These are phyloP conservation scores for Macrophya annulata DNA, from an alignment of 2,888 invertebrate species.

Conservation along the genomic window DNA sequence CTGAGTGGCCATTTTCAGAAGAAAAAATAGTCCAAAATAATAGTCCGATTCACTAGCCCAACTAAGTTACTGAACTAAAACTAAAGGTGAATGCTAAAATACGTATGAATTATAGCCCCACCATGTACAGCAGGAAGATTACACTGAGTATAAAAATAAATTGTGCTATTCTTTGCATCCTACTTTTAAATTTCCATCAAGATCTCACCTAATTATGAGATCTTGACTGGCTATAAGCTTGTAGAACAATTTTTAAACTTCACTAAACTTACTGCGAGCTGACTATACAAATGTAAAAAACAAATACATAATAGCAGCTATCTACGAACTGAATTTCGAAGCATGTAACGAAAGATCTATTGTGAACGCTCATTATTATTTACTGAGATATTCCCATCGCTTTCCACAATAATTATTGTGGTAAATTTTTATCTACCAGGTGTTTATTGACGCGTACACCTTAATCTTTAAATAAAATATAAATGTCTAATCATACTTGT, in stretches of 20 bases:
- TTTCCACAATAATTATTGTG: not conserved
- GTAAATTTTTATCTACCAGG: not conserved
- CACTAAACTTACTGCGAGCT: not conserved
- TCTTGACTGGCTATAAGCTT: not conserved
- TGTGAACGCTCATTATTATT: not conserved
- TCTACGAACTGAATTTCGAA: not conserved
- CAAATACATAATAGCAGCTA: slow-evolving; percentile 3
- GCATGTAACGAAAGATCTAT: not conserved
- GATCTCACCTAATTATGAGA: not conserved
- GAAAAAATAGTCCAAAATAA: not conserved
- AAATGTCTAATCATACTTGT: not conserved
- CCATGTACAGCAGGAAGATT: not conserved
- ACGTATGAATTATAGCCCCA: not conserved
- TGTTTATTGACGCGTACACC: not conserved
- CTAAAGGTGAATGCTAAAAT: not conserved
- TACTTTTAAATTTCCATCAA: not conserved
- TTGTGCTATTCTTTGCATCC: not conserved
- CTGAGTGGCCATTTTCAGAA: slow-evolving; percentile 16
- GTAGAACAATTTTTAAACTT: not conserved
- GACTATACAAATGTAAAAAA: not conserved
- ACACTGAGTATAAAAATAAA: not conserved
- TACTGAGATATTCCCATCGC: not conserved
- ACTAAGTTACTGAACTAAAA: slow-evolving; percentile 2
- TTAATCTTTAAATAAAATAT: not conserved
- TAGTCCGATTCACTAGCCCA: not conserved